Evolutionary conservation across 2,797 vertebrate species (phyloP).

Genomic region (Melanotaenia nigrans): DNA sequence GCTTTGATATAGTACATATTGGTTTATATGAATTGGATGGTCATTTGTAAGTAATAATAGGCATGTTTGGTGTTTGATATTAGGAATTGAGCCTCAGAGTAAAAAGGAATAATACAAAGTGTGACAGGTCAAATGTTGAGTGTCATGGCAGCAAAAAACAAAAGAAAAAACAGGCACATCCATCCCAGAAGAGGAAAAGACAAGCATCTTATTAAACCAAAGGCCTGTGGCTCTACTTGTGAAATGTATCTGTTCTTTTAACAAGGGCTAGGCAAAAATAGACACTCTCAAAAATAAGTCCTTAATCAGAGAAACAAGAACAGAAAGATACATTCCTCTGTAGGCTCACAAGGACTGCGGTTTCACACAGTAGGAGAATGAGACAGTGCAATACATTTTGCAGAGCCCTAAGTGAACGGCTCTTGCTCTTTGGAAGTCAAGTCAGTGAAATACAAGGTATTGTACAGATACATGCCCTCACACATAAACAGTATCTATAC

Average conservation of each 20-base stretch:
- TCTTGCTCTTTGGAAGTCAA: constrained; percentile 79
- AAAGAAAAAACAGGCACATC: constrained; percentile 35
- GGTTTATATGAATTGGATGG: constrained; percentile 18
- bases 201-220: constrained; percentile 41
- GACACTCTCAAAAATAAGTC: constrained; percentile 9
- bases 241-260: constrained; percentile 55
- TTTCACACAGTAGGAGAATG: constrained; percentile 57
- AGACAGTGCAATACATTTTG: constrained; percentile 70
- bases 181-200: constrained; percentile 34
- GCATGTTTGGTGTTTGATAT: constrained; percentile 17
- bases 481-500: constrained; percentile 63
- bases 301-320: background rate
- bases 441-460: constrained; percentile 77
- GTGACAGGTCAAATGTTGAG: constrained; percentile 66
- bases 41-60: constrained; percentile 2
- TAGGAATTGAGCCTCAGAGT: constrained; percentile 8
- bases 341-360: constrained; percentile 37
- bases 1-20: constrained; percentile 34
- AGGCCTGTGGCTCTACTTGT: constrained; percentile 49
- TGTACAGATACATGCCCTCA: constrained; percentile 55
- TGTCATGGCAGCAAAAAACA: constrained; percentile 46
- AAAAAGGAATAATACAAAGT: constrained; percentile 27
- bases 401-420: constrained; percentile 68
- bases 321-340: constrained; percentile 53
- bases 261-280: constrained; percentile 37